These are phyloP conservation scores for Drosophila greeni DNA, from an alignment of 2,888 invertebrate species.

Conservation along the genomic window DNA sequence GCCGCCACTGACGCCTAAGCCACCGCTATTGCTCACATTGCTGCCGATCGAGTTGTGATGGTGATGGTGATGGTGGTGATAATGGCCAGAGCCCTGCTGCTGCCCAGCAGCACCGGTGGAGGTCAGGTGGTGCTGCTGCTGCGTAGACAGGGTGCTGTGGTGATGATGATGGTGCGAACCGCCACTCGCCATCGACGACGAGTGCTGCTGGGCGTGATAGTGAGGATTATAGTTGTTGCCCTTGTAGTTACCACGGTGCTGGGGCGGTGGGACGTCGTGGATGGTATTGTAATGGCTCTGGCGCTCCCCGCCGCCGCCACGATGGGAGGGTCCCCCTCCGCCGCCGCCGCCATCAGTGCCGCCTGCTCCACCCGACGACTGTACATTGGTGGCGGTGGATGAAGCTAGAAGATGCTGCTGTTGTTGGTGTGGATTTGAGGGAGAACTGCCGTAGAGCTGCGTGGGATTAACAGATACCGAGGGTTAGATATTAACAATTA, in stretches of 20 bases:
- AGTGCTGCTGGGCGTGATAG: slow-evolving; percentile 69
- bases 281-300: slow-evolving; percentile 61
- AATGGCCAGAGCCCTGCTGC: slow-evolving; percentile 55
- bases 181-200: slow-evolving; percentile 57
- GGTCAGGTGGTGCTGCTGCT: slow-evolving; percentile 60
- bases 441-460: slow-evolving; percentile 64
- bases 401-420: slow-evolving; percentile 59
- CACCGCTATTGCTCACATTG: slow-evolving; percentile 59
- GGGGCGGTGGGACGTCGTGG: slow-evolving; percentile 60
- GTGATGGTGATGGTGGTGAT: slow-evolving; percentile 61
- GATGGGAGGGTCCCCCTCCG: slow-evolving; percentile 13
- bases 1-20: slow-evolving; percentile 33
- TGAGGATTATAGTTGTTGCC: slow-evolving; percentile 76
- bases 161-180: slow-evolving; percentile 67
- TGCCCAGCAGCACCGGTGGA: slow-evolving; percentile 37
- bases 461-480: background rate
- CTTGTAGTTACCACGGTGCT: slow-evolving; percentile 74
- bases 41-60: slow-evolving; percentile 65
- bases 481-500: background rate
- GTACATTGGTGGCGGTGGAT: slow-evolving; percentile 56
- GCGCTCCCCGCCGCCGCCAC: slow-evolving; percentile 42
- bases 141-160: slow-evolving; percentile 54
- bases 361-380: slow-evolving; percentile 44
- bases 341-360: slow-evolving; percentile 47
- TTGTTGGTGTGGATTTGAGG: slow-evolving; percentile 52